Conservation (phyloP, 2,888 invertebrate species). For the Limnephilus marmoratus region DNA sequence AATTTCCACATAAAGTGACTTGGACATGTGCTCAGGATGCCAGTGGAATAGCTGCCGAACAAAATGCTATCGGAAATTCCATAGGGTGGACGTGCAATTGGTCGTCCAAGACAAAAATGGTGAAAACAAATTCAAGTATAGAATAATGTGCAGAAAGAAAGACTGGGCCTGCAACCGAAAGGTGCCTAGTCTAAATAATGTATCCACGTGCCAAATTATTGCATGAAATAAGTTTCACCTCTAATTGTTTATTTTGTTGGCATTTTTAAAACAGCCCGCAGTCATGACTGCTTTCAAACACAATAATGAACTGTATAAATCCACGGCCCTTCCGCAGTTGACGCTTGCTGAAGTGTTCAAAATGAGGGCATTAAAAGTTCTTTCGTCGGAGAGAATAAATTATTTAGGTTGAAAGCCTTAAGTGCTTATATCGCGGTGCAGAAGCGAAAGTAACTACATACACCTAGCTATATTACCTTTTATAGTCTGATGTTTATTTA, state of each 20-base stretch:
- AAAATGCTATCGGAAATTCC: not conserved
- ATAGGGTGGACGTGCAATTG: not conserved
- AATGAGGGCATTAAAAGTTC: constrained; percentile 12
- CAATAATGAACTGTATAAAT: not conserved
- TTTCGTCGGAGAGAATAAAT: constrained; percentile 31
- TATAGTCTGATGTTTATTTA: not conserved
- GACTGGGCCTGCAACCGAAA: not conserved
- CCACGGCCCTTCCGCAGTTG: not conserved
- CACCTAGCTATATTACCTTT: too few species aligned
- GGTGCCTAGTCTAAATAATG: not conserved
- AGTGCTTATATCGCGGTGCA: constrained; percentile 20
- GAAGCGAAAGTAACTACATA: not conserved
- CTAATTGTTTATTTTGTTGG: not conserved
- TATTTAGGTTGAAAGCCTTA: not conserved
- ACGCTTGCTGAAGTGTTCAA: not conserved
- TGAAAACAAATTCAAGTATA: too few species aligned
- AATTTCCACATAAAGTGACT: not conserved
- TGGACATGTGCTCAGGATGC: not conserved
- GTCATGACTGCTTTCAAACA: not conserved
- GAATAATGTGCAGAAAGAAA: not conserved
- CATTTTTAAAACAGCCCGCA: not conserved
- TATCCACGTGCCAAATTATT: not conserved
- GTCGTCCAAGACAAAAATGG: not conserved
- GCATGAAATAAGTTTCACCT: too few species aligned
- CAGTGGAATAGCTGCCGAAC: not conserved